Evolutionary conservation across 1,140 invertebrate genomes (phyloP), one percentile per base, ranked within the genome.

Genomic region (Augochlora pura): DNA sequence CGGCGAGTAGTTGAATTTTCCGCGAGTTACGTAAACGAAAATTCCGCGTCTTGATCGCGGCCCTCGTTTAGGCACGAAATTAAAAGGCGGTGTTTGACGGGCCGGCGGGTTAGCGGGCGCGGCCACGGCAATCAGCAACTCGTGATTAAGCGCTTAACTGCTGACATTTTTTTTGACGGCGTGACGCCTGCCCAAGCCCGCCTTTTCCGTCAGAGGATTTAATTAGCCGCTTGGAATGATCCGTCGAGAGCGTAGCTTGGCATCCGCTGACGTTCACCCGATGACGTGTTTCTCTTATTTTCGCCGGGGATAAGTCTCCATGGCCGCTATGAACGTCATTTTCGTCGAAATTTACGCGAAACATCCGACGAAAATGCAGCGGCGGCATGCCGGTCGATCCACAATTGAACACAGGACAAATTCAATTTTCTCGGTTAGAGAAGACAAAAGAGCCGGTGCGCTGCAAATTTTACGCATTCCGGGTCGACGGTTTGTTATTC

Each of bases 81-180:
- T 38, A 62, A 77, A 62, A 57, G n/a, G 12, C 42, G 57, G 46
- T 32, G 54, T 77, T 69, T 77, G 74, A 76, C 52, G 21, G 9
- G 23, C 21, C 23, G 49, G 39, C 10, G 65, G 18, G 16, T 52
- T 52, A 32, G 39, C 25, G 39, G 27, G 59, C 39, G 60, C 39
- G 42, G 14, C 42, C 52, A 38, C 16, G 21, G 78, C 78, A 69
- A 80, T 80, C 73, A 80, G 62, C 66, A 57, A 21, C 60, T 46
- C 66, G 79, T 65, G 74, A 81, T 81, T 77, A 81, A 81, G 42
- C 78, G 73, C 27, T 67, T 52, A 76, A 80, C 16, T 46, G 57
- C 21, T 23, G 72, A 63, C 46, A 62, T 32, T 67, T 68, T 80
- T 63, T 54, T 63, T 68, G 49, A 65, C 32, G 52, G n/a, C 57